Percentiles rank a stretch among this genome's conserved stretches.
Evolutionary conservation across 2,113 vertebrate genomes (phyloP).

Genomic region (Callospermophilus lateralis): DNA sequence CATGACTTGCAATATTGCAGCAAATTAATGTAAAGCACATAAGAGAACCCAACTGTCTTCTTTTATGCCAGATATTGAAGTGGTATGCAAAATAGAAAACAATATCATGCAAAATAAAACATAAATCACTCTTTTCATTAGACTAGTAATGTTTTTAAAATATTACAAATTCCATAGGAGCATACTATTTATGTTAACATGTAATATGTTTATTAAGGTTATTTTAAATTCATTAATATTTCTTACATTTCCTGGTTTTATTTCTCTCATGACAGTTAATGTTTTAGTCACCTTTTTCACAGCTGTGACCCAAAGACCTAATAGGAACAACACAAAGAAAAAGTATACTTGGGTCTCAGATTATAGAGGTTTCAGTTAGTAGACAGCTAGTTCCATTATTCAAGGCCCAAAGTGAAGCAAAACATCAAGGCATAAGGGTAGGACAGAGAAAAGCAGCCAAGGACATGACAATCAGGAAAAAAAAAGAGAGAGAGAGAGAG

Average conservation of each 20-base stretch:
- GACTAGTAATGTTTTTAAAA: neutral
- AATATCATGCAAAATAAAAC: neutral
- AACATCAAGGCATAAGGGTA: too few relatives aligned
- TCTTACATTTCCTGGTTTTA: conserved; percentile 4
- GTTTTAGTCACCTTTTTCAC: too few relatives aligned
- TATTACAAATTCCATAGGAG: neutral
- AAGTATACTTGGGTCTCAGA: too few relatives aligned
- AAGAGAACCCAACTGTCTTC: neutral
- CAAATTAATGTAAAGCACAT: neutral
- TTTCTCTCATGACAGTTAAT: neutral
- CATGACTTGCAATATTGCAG: neutral
- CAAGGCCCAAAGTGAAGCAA: too few relatives aligned
- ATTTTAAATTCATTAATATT: conserved; percentile 24
- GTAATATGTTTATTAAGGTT: neutral
- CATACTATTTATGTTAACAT: neutral
- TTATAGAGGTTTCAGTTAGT: too few relatives aligned
- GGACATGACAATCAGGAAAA: too few relatives aligned
- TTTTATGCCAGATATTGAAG: neutral
- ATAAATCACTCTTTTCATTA: neutral
- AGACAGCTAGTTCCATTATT: too few relatives aligned
- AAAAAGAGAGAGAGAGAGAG: too few relatives aligned
- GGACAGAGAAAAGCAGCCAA: too few relatives aligned
- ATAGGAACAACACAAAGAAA: too few relatives aligned
- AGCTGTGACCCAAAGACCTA: too few relatives aligned
- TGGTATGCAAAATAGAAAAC: neutral